Evolutionary conservation across 2,797 vertebrate genomes (phyloP).

Genomic region (Mus spretus): DNA sequence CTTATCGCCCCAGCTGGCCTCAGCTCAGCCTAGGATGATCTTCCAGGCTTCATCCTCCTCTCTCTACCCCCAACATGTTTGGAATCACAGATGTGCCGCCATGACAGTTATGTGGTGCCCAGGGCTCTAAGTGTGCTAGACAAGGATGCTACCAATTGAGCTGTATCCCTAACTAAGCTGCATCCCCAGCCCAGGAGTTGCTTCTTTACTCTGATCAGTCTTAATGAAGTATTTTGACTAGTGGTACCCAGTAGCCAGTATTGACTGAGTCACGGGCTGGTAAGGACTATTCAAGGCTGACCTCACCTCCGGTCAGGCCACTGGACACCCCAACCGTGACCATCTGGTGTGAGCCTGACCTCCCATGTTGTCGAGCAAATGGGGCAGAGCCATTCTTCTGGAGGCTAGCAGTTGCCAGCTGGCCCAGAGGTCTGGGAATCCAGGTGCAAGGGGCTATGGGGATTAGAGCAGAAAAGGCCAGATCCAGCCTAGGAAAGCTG

Average conservation of each 20-base stretch:
- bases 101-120: background rate
- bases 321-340: constrained; percentile 65
- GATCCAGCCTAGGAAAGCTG: constrained; percentile 13
- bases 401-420: constrained; percentile 57
- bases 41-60: background rate
- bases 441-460: constrained; percentile 74
- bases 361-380: background rate
- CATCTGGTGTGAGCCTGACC: constrained; percentile 65
- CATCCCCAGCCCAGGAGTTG: background rate
- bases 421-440: constrained; percentile 79
- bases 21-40: background rate
- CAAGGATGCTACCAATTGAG: background rate
- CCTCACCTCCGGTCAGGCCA: constrained; percentile 67
- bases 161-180: background rate
- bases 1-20: background rate
- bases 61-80: background rate
- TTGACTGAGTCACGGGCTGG: constrained; percentile 63
- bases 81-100: background rate
- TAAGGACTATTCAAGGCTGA: constrained; percentile 56
- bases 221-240: constrained; percentile 23
- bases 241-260: background rate
- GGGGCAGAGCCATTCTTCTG: constrained; percentile 11
- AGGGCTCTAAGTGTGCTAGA: background rate
- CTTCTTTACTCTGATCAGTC: constrained; percentile 28
- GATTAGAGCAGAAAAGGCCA: constrained; percentile 67